Percentiles rank a stretch among this genome's conserved stretches.
Evolutionary conservation across 2,113 vertebrate genomes (phyloP).

Genomic region (Girardinichthys multiradiatus): DNA sequence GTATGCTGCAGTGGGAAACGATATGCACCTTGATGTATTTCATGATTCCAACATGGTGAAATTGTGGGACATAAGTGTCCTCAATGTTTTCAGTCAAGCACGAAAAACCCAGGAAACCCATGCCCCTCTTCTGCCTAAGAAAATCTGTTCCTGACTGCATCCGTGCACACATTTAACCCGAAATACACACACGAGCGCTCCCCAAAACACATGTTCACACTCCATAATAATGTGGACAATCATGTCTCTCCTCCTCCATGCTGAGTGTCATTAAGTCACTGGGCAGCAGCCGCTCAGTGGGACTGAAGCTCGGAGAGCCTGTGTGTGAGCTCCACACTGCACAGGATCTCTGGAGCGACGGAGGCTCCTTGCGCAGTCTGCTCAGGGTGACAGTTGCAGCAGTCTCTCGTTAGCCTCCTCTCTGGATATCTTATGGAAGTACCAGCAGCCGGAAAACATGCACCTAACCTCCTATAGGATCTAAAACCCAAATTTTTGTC

Average conservation of each 20-base stretch:
- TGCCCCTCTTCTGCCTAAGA: neutral
- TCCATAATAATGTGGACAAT: neutral
- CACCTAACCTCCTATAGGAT: constrained; percentile 39
- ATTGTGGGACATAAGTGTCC: neutral
- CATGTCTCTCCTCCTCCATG: constrained; percentile 24
- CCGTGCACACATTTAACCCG: neutral
- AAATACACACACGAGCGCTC: neutral
- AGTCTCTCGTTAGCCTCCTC: constrained; percentile 28
- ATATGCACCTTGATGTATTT: too few species aligned
- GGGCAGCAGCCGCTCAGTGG: constrained; percentile 45
- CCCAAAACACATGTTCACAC: neutral
- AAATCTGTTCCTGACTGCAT: neutral
- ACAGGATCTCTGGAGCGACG: constrained; percentile 26
- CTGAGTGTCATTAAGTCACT: constrained; percentile 31
- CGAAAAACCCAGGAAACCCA: neutral
- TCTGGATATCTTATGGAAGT: constrained; percentile 49
- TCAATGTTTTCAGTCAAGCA: neutral
- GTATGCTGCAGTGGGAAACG: neutral
- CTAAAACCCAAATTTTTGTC: constrained; percentile 23
- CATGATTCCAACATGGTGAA: neutral
- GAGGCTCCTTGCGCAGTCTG: constrained; percentile 30
- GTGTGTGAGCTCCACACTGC: constrained; percentile 41
- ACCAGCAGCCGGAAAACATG: constrained; percentile 42
- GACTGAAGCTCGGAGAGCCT: constrained; percentile 51
- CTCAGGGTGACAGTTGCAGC: constrained; percentile 44